phyloP scores from a whole-genome alignment of 2,888 invertebrate genomes.

The Thereva nobilitata region DNA sequence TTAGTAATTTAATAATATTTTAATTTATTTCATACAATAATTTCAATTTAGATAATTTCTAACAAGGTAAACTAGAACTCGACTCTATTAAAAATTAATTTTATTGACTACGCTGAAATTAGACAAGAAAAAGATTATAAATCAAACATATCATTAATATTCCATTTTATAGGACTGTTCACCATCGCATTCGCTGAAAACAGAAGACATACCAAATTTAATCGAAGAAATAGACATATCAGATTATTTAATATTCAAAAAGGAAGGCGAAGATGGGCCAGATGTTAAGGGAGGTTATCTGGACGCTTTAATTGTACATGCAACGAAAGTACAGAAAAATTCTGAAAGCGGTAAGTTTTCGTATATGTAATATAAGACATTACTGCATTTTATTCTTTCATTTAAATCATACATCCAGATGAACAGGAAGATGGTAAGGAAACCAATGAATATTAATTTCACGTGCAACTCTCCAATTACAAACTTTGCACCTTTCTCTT shows the following conservation, averaged over 20 bases:
- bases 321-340: conserved; percentile 87
- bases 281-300: conserved; percentile 91
- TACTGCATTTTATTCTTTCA: not conserved
- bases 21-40: too few species aligned
- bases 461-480: too few species aligned
- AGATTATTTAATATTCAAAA: conserved; percentile 78
- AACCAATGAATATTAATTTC: too few species aligned
- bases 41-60: too few species aligned
- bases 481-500: too few species aligned
- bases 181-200: conserved; percentile 45
- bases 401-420: conserved; percentile 48
- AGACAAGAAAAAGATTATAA: not conserved
- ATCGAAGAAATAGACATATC: conserved; percentile 82
- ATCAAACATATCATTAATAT: not conserved
- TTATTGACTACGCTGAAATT: not conserved
- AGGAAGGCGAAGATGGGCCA: conserved; percentile 81
- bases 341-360: conserved; percentile 54
- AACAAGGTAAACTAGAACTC: too few species aligned
- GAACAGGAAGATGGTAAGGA: conserved; percentile 58
- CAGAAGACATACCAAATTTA: conserved; percentile 60
- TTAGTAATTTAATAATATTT: too few species aligned
- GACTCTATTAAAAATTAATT: too few species aligned
- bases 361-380: conserved; percentile 10
- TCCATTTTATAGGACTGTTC: conserved; percentile 42
- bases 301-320: conserved; percentile 93